Evolutionary conservation across 2,888 invertebrate genomes (phyloP).

Genomic region (Neocrepidodera transversa): DNA sequence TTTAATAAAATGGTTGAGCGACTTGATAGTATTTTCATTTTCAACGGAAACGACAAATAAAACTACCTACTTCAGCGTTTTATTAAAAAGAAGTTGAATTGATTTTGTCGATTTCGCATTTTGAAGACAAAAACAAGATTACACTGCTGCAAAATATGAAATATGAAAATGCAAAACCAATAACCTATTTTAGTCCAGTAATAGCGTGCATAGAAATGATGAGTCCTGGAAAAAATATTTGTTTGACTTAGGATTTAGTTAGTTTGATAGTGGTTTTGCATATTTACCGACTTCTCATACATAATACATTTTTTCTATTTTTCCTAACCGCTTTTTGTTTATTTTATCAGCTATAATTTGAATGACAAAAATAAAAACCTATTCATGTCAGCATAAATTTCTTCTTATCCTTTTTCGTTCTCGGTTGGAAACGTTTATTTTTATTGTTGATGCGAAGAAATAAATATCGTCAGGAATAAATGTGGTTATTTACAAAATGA

Average conservation of each 20-base stretch:
- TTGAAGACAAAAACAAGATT: conserved; percentile 6
- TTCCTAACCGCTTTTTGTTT: conserved; percentile 21
- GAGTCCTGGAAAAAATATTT: too few species aligned
- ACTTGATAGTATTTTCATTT: conserved; percentile 12
- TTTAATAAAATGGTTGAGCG: too few species aligned
- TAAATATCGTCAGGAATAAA: too few species aligned
- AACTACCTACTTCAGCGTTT: conserved; percentile 23
- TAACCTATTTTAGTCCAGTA: too few species aligned
- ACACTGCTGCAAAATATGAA: conserved; percentile 5
- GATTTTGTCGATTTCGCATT: conserved; percentile 22
- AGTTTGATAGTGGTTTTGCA: too few species aligned
- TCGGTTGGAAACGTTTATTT: conserved; percentile 22
- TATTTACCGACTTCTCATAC: background rate
- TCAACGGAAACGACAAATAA: conserved; percentile 12
- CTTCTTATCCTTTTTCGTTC: conserved; percentile 17
- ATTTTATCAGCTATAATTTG: conserved; percentile 18
- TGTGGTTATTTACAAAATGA: too few species aligned
- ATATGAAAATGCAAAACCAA: background rate
- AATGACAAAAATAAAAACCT: conserved; percentile 25
- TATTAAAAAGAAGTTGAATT: conserved; percentile 23
- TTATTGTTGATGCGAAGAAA: too few species aligned
- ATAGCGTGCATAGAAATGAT: too few species aligned
- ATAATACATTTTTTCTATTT: background rate
- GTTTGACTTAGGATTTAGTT: too few species aligned
- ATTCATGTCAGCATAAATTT: conserved; percentile 25